Percentiles rank a stretch among this genome's conserved stretches.
Conservation (phyloP, 2,888 invertebrate species). For the Apotomis betuletana region DNA sequence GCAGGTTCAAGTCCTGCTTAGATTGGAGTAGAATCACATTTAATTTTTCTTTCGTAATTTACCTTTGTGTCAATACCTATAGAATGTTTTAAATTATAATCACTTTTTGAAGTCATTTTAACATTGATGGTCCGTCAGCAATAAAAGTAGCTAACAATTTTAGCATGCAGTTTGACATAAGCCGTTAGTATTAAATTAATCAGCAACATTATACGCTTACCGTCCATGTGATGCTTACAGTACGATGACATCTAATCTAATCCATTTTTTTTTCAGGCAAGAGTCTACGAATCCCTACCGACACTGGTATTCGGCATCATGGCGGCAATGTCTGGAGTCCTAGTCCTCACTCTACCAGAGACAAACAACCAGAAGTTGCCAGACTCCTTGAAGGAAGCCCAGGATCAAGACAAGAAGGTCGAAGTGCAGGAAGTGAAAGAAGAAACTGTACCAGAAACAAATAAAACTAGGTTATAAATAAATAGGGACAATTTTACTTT, state of each 20-base stretch:
- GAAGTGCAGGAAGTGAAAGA: slow-evolving; percentile 6
- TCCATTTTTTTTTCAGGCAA: slow-evolving; percentile 63
- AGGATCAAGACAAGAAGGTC: slow-evolving; percentile 66
- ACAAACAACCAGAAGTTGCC: slow-evolving; percentile 85
- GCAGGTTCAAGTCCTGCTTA: too few relatives aligned
- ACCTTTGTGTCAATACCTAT: too few relatives aligned
- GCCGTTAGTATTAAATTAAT: too few relatives aligned
- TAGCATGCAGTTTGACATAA: too few relatives aligned
- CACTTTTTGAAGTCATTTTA: too few relatives aligned
- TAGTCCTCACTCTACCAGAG: slow-evolving; percentile 85
- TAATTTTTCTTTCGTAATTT: too few relatives aligned
- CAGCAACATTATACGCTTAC: too few relatives aligned
- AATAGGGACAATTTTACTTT: background rate
- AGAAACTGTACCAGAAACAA: slow-evolving; percentile 12
- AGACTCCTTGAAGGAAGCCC: slow-evolving; percentile 84
- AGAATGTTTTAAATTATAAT: too few relatives aligned
- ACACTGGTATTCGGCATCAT: slow-evolving; percentile 84
- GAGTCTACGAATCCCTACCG: slow-evolving; percentile 77
- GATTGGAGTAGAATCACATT: too few relatives aligned
- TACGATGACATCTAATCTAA: background rate
- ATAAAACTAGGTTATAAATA: slow-evolving; percentile 39
- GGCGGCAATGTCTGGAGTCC: slow-evolving; percentile 80
- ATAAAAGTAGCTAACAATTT: too few relatives aligned
- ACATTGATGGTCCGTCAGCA: too few relatives aligned
- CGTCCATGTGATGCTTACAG: too few relatives aligned